A percentile compares a stretch with the other conserved stretches of the same genome.
phyloP scores from a whole-genome alignment of 2,888 invertebrate genomes.

The Beris chalybata region DNA sequence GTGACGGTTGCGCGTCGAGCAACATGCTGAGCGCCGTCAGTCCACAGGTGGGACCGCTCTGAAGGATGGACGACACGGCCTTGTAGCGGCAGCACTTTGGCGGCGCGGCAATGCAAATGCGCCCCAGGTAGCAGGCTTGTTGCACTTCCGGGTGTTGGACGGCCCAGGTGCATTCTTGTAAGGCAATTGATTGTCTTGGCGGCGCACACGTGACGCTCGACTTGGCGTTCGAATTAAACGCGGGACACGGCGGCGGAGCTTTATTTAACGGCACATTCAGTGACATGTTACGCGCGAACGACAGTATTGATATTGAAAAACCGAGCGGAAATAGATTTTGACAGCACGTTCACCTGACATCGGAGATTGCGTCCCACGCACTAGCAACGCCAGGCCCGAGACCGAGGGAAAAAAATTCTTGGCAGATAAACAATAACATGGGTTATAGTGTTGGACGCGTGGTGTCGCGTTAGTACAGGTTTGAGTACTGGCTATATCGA shows the following conservation, averaged over 20 bases:
- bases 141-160: slow-evolving; percentile 60
- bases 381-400: not conserved
- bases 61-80: slow-evolving; percentile 48
- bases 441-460: not conserved
- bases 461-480: not conserved
- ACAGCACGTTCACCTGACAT: slow-evolving; percentile 18
- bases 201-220: not conserved
- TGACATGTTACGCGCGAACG: slow-evolving; percentile 12
- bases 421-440: slow-evolving; percentile 19
- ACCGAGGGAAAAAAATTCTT: not conserved
- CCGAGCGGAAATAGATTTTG: not conserved
- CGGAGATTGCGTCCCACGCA: slow-evolving; percentile 19
- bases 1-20: slow-evolving; percentile 62
- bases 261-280: not conserved
- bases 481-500: not conserved
- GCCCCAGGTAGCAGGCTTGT: slow-evolving; percentile 62
- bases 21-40: slow-evolving; percentile 85
- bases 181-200: slow-evolving; percentile 34
- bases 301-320: not conserved
- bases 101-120: slow-evolving; percentile 57
- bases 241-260: slow-evolving; percentile 5
- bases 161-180: slow-evolving; percentile 60
- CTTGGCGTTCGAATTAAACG: not conserved
- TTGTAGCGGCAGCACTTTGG: slow-evolving; percentile 60
- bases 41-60: slow-evolving; percentile 78